Evolutionary conservation across 2,888 invertebrate genomes (phyloP).

Genomic region (Cephonodes hylas): DNA sequence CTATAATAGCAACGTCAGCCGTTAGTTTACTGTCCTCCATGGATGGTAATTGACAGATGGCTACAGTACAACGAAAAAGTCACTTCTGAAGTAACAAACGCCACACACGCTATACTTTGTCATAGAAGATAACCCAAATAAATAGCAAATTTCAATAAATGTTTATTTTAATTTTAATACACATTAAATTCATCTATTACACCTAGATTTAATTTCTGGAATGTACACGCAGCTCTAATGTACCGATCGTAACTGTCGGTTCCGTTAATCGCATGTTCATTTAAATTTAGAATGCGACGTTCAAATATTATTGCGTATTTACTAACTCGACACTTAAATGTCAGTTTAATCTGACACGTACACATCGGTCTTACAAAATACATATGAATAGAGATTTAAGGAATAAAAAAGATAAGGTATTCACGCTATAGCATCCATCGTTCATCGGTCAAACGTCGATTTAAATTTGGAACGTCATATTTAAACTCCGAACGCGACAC

Average conservation of each 20-base stretch:
- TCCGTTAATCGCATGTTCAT: background rate
- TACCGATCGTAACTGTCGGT: background rate
- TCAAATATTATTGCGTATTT: conserved; percentile 1
- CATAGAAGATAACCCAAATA: background rate
- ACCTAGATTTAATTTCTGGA: background rate
- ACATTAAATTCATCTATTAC: background rate
- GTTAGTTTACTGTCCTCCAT: background rate
- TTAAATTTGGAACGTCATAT: background rate
- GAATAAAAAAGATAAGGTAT: no score
- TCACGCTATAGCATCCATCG: background rate
- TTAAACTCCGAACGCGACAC: conserved; percentile 6
- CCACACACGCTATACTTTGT: background rate
- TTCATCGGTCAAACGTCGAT: conserved; percentile 2
- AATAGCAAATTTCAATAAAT: background rate
- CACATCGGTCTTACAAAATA: background rate
- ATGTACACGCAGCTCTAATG: background rate
- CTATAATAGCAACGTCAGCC: background rate
- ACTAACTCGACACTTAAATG: background rate
- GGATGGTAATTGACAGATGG: no score
- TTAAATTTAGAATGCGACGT: conserved; percentile 5
- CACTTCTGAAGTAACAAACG: no score
- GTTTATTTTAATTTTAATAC: background rate
- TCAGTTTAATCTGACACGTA: background rate
- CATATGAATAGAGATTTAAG: background rate
- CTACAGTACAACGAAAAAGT: no score